Conservation (phyloP, 2,888 invertebrate genomes). For the Hypercompe scribonia region DNA sequence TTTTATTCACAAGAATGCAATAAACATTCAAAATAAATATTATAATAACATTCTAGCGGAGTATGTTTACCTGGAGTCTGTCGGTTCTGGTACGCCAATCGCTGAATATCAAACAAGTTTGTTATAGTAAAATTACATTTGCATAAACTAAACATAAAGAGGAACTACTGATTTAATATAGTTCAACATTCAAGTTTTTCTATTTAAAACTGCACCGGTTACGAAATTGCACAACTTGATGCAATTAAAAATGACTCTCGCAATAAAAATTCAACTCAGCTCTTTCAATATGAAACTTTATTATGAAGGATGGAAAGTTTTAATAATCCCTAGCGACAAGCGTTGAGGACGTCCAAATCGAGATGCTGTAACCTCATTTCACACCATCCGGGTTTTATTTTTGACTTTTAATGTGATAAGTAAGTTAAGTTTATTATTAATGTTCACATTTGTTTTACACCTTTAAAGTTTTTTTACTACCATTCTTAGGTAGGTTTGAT, state of each 20-base stretch:
- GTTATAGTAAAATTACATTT: background rate
- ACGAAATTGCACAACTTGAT: conserved; percentile 61
- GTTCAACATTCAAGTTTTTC: conserved; percentile 34
- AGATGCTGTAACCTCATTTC: conserved; percentile 50
- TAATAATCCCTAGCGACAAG: conserved; percentile 71
- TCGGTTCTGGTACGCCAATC: background rate
- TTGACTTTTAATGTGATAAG: conserved; percentile 51
- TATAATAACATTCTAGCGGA: no score
- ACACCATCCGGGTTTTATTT: conserved; percentile 55
- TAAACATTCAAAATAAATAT: no score
- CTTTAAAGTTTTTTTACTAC: conserved; percentile 21
- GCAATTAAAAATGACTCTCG: conserved; percentile 61
- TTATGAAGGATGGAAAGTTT: conserved; percentile 72
- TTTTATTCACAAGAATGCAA: background rate
- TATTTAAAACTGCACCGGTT: conserved; percentile 41
- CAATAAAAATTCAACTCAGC: conserved; percentile 59
- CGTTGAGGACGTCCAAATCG: conserved; percentile 56
- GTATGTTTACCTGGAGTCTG: no score
- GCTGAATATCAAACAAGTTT: background rate
- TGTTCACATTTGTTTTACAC: conserved; percentile 46
- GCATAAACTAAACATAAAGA: background rate
- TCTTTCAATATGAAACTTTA: conserved; percentile 65
- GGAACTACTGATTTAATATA: conserved; percentile 15
- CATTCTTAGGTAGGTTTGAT: background rate
- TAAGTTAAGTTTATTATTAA: conserved; percentile 56